A percentile compares a stretch with the other conserved stretches of the same genome.
phyloP scores from a whole-genome alignment of 1,140 invertebrate species.

The Conus ventricosus region DNA sequence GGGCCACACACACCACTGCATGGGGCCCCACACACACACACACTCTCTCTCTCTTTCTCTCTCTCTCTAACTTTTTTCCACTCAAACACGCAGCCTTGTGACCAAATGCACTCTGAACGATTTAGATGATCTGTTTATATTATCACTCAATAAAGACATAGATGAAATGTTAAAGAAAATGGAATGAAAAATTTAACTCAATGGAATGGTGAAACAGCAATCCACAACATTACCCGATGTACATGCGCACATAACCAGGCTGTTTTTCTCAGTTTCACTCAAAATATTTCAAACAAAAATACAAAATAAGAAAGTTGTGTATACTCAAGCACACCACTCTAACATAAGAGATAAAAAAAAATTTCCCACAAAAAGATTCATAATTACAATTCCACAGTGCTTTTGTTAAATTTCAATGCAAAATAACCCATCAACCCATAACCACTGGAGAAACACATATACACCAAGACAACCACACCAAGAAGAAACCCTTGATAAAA shows the following conservation, averaged over 20 bases:
- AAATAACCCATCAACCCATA: no score
- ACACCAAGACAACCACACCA: not conserved
- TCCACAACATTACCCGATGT: not conserved
- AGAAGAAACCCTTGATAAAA: not conserved
- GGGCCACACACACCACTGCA: no score
- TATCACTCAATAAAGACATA: not conserved
- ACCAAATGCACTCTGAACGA: no score
- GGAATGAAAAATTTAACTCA: not conserved
- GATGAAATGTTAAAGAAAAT: conserved; percentile 1
- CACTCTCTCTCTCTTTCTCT: no score
- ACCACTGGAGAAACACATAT: not conserved
- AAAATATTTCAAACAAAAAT: not conserved
- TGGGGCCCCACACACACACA: conserved; percentile 24
- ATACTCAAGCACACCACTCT: not conserved
- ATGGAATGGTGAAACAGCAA: not conserved
- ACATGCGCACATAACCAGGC: not conserved
- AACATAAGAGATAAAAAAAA: not conserved
- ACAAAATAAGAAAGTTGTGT: not conserved
- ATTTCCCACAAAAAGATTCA: not conserved
- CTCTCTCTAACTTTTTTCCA: not conserved
- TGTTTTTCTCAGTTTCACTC: not conserved
- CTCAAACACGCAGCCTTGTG: not conserved
- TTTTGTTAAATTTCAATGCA: no score
- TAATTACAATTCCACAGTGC: no score
- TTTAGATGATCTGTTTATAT: not conserved